phyloP scores from a whole-genome alignment of 1,140 invertebrate genomes.

The Magallana angulata region DNA sequence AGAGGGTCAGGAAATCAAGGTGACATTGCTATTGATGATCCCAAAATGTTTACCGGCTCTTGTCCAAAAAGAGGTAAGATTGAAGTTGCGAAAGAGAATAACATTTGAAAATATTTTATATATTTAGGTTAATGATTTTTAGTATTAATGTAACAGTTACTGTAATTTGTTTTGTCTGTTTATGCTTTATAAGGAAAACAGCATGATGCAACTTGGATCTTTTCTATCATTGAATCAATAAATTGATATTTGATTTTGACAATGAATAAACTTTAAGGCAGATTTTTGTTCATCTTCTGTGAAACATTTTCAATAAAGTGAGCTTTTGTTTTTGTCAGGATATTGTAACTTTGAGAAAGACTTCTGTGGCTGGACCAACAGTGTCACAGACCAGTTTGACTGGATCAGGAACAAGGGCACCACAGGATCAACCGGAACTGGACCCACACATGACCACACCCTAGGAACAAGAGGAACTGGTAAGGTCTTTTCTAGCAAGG shows the following conservation, averaged over 20 bases:
- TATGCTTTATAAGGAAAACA: too few relatives aligned
- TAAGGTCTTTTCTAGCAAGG: not conserved
- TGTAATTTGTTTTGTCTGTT: too few relatives aligned
- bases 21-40: constrained; percentile 76
- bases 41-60: not conserved
- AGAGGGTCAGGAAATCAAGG: constrained; percentile 66
- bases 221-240: too few relatives aligned
- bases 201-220: too few relatives aligned
- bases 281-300: not conserved
- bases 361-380: constrained; percentile 70
- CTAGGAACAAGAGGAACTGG: constrained; percentile 49
- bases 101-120: not conserved
- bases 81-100: not conserved
- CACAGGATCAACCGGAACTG: constrained; percentile 65
- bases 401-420: constrained; percentile 68
- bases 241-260: too few relatives aligned
- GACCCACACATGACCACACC: constrained; percentile 77
- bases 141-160: too few relatives aligned
- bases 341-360: constrained; percentile 73
- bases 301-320: not conserved
- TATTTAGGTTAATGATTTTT: too few relatives aligned
- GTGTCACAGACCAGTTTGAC: constrained; percentile 72
- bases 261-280: not conserved
- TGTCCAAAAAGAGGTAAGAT: constrained; percentile 20
- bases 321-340: constrained; percentile 44